Evolutionary conservation across 2,888 invertebrate genomes (phyloP).

Genomic region (Gasteruption jaculator): DNA sequence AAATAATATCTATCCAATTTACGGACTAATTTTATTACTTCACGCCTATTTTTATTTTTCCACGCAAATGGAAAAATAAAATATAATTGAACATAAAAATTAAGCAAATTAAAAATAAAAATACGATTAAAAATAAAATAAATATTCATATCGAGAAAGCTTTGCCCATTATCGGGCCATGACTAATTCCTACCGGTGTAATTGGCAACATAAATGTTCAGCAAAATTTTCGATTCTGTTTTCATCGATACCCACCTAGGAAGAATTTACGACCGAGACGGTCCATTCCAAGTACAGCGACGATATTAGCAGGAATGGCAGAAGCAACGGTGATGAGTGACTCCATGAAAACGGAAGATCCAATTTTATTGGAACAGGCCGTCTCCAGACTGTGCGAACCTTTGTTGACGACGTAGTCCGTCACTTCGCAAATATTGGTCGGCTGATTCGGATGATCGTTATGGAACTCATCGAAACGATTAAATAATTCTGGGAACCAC

Average conservation of each 20-base stretch:
- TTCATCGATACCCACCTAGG: constrained; percentile 61
- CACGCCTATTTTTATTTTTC: too few relatives aligned
- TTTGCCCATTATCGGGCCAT: neutral
- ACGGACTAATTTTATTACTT: too few relatives aligned
- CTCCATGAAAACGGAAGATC: constrained; percentile 77
- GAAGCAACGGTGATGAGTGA: constrained; percentile 83
- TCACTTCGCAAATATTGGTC: constrained; percentile 70
- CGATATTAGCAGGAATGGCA: constrained; percentile 79
- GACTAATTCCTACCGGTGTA: too few relatives aligned
- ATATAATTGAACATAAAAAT: too few relatives aligned
- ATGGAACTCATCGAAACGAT: constrained; percentile 79
- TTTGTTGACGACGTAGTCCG: constrained; percentile 67
- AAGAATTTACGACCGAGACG: constrained; percentile 80
- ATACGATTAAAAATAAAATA: too few relatives aligned
- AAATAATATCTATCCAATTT: too few relatives aligned
- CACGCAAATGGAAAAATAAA: too few relatives aligned
- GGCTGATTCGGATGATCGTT: constrained; percentile 57
- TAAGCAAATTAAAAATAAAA: too few relatives aligned
- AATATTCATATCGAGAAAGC: neutral
- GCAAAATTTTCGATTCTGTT: too few relatives aligned
- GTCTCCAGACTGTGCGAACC: constrained; percentile 60
- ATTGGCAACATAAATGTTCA: too few relatives aligned
- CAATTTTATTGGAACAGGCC: constrained; percentile 69
- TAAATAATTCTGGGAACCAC: constrained; percentile 96
- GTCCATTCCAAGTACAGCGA: constrained; percentile 81